Evolutionary conservation across 2,113 vertebrate genomes (phyloP).

Genomic region (Thamnophis sirtalis): DNA sequence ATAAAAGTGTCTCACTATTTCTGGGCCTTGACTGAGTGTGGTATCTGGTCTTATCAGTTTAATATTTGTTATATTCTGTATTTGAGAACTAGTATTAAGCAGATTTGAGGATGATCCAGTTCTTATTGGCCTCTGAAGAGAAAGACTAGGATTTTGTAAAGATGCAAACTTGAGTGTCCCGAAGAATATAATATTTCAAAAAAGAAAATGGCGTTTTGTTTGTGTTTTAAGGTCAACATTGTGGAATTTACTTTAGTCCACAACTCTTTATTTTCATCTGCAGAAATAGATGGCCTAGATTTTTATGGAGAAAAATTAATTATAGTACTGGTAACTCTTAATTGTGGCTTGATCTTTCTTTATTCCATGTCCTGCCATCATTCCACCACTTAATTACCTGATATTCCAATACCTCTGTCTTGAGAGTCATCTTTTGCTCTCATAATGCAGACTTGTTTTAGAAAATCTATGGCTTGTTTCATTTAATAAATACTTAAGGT

Average conservation of each 20-base stretch:
- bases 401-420: background rate
- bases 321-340: background rate
- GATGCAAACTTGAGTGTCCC: too few relatives aligned
- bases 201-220: background rate
- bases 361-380: background rate
- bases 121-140: background rate
- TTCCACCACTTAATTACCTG: background rate
- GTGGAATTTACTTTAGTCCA: background rate
- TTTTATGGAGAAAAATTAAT: background rate
- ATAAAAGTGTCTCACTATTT: background rate
- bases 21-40: background rate
- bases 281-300: background rate
- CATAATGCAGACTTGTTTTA: background rate
- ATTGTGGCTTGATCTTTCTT: background rate
- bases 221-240: background rate
- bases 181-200: background rate
- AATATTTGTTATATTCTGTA: background rate
- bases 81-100: background rate
- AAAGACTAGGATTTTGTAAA: background rate
- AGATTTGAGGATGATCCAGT: background rate
- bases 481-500: background rate
- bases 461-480: background rate
- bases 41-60: background rate
- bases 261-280: background rate
- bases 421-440: background rate